Conservation (phyloP, 2,113 vertebrate genomes). For the Petrocephalus microphthalmus region DNA sequence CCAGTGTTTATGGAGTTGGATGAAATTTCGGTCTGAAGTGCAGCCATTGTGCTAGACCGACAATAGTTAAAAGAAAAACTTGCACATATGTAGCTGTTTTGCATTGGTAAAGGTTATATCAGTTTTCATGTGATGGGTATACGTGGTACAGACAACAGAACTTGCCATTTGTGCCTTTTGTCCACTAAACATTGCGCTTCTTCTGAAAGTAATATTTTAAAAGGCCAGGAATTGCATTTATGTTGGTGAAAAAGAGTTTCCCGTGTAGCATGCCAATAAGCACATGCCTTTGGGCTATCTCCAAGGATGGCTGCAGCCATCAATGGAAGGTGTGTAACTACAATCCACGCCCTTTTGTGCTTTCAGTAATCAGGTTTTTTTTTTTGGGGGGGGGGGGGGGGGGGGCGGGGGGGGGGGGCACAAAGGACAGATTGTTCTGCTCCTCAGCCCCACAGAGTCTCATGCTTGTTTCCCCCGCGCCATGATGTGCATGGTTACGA, state of each 20-base stretch:
- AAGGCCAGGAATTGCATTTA: background rate
- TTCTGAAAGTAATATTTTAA: background rate
- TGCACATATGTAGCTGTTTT: background rate
- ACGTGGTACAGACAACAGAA: background rate
- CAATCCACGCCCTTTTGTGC: conserved; percentile 22
- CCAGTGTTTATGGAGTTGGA: background rate
- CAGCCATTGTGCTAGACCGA: background rate
- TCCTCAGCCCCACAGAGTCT: background rate
- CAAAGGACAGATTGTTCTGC: conserved; percentile 1
- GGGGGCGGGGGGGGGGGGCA: background rate
- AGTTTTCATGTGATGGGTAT: background rate
- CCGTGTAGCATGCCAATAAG: conserved; percentile 17
- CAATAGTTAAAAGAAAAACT: background rate
- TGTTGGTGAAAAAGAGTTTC: background rate
- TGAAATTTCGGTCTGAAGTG: background rate
- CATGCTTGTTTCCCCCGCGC: background rate
- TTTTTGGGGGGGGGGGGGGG: background rate
- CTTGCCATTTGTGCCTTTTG: background rate
- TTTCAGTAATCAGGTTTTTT: conserved; percentile 12
- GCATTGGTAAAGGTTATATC: background rate
- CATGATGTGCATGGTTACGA: background rate
- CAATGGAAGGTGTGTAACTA: conserved; percentile 10
- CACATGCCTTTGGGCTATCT: conserved; percentile 52
- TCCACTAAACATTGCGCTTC: background rate
- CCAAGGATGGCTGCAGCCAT: conserved; percentile 53